Conservation (phyloP, 2,888 invertebrate genomes). For the Sphaerophoria taeniata region DNA sequence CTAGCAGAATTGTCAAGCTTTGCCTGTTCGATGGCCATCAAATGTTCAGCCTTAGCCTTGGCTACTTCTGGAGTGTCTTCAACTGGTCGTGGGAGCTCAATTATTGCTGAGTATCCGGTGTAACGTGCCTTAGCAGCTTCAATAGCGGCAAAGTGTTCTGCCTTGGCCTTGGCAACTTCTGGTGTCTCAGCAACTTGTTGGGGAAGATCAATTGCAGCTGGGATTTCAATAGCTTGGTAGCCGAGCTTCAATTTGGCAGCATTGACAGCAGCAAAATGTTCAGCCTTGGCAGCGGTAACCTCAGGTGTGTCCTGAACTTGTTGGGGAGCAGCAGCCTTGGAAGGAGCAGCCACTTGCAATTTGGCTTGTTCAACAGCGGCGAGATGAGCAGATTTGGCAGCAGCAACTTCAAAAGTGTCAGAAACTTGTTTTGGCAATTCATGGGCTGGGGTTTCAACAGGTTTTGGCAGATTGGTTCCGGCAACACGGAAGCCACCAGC, state of each 20-base stretch:
- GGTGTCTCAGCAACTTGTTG: neutral
- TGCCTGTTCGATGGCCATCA: slow-evolving; percentile 79
- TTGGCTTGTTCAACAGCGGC: neutral
- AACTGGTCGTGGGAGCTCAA: neutral
- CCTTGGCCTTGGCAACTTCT: neutral
- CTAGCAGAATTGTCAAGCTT: slow-evolving; percentile 73
- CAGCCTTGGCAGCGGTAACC: slow-evolving; percentile 3
- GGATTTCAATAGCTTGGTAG: neutral
- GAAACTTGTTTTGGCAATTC: neutral
- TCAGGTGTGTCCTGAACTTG: neutral
- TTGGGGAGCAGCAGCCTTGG: neutral
- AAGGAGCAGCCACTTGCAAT: neutral
- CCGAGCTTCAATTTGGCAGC: neutral
- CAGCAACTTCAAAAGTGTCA: slow-evolving; percentile 12
- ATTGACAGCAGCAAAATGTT: slow-evolving; percentile 1
- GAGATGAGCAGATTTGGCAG: slow-evolving; percentile 2
- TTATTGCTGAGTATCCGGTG: neutral
- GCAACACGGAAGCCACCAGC: slow-evolving; percentile 85
- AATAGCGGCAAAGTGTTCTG: neutral
- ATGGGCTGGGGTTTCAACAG: slow-evolving; percentile 75
- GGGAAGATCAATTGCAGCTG: neutral
- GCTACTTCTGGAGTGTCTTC: slow-evolving; percentile 83
- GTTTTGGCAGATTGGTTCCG: slow-evolving; percentile 85
- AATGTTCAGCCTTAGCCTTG: slow-evolving; percentile 80
- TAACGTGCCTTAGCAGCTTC: neutral